These are phyloP conservation scores for Trachelus iudaicus DNA, from an alignment of 2,888 invertebrate genomes.

Conservation along the genomic window DNA sequence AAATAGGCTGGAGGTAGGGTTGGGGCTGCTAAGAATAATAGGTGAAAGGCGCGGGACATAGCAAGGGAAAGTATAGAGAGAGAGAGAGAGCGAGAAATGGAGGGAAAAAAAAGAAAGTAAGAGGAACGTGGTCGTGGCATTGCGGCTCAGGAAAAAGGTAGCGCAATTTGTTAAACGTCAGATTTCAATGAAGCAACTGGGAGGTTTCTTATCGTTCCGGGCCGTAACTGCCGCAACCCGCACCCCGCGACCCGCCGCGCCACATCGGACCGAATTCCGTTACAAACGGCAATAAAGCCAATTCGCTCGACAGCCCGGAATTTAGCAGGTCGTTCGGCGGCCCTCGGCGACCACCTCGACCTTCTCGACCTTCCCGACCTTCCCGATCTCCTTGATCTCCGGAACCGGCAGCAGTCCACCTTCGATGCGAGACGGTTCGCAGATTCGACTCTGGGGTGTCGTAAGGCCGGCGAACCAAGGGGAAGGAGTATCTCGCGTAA, in stretches of 20 bases:
- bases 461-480: background rate
- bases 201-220: conserved; percentile 38
- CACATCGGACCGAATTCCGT: conserved; percentile 8
- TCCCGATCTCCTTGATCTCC: background rate
- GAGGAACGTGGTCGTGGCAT: background rate
- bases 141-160: conserved; percentile 9
- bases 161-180: conserved; percentile 47
- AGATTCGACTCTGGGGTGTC: background rate
- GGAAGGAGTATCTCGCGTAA: background rate
- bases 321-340: conserved; percentile 18
- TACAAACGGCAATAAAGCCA: conserved; percentile 35
- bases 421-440: background rate
- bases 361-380: background rate
- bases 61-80: background rate
- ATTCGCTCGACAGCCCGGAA: conserved; percentile 28
- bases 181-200: conserved; percentile 45
- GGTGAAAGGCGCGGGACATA: background rate
- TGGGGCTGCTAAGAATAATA: background rate
- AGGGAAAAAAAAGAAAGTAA: conserved; percentile 4
- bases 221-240: conserved; percentile 25
- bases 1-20: background rate
- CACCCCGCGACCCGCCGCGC: conserved; percentile 1
- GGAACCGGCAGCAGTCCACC: background rate
- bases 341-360: background rate
- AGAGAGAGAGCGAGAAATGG: background rate